These are phyloP conservation scores for Corydoras maculifer DNA, from an alignment of 2,113 vertebrate species.

Conservation along the genomic window DNA sequence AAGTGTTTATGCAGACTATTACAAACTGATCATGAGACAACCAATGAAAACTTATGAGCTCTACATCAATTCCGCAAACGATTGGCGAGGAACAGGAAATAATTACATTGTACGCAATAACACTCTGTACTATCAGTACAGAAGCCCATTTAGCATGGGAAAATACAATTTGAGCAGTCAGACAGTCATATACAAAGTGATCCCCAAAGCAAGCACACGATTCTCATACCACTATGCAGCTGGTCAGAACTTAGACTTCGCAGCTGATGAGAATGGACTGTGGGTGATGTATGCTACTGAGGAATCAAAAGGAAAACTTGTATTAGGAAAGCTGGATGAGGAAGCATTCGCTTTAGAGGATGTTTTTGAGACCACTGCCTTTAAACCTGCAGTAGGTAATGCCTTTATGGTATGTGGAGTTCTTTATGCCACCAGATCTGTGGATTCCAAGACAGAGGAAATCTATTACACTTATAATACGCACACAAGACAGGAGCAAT, in stretches of 20 bases:
- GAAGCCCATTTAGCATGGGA: conserved; percentile 48
- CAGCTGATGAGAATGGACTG: conserved; percentile 69
- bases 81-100: conserved; percentile 48
- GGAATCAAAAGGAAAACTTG: conserved; percentile 58
- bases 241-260: conserved; percentile 59
- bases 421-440: conserved; percentile 61
- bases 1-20: conserved; percentile 53
- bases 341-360: conserved; percentile 54
- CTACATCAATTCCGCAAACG: neutral
- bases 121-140: conserved; percentile 53
- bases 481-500: conserved; percentile 49
- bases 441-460: conserved; percentile 63
- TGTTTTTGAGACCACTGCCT: conserved; percentile 59
- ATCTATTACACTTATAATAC: conserved; percentile 69
- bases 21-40: conserved; percentile 51
- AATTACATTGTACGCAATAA: conserved; percentile 58
- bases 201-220: conserved; percentile 46
- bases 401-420: conserved; percentile 72
- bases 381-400: conserved; percentile 58
- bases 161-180: conserved; percentile 56
- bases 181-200: conserved; percentile 44
- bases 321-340: conserved; percentile 61
- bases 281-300: conserved; percentile 65
- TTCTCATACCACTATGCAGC: conserved; percentile 57
- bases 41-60: conserved; percentile 21